Evolutionary conservation across 2,113 vertebrate genomes (phyloP).

Genomic region (Clarias batrachus): DNA sequence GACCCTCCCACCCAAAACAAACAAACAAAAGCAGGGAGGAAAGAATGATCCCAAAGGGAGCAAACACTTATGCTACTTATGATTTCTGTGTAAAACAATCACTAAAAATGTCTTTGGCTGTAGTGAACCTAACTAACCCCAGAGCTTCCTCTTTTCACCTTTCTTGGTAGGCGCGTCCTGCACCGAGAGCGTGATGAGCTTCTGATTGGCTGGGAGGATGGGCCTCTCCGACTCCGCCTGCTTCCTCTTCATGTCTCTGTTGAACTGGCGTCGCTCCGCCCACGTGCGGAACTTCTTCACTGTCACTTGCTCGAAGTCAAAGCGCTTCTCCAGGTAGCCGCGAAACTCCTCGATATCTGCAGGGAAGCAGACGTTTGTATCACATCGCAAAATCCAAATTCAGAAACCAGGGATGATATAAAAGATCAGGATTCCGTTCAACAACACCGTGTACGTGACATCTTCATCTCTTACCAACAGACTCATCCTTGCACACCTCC

Average conservation of each 20-base stretch:
- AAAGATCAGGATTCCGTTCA: not conserved
- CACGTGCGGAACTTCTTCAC: constrained; percentile 98
- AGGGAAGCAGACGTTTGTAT: not conserved
- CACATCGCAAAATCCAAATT: too few species aligned
- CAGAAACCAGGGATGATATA: not conserved
- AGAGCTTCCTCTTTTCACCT: constrained; percentile 67
- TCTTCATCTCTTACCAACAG: constrained; percentile 80
- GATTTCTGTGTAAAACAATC: not conserved
- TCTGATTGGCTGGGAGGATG: constrained; percentile 96
- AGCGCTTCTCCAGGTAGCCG: constrained; percentile 89
- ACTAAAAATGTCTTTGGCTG: not conserved
- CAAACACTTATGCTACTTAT: not conserved
- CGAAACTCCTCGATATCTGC: constrained; percentile 91
- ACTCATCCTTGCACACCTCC: constrained; percentile 99
- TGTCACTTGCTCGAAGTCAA: constrained; percentile 97
- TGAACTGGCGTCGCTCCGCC: constrained; percentile 96
- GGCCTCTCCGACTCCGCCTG: constrained; percentile 94
- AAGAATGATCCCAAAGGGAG: not conserved
- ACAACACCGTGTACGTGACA: not conserved
- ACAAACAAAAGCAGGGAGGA: too few species aligned
- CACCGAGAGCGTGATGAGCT: constrained; percentile 95
- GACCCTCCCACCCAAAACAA: too few species aligned
- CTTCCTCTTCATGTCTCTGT: constrained; percentile 96
- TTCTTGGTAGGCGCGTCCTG: constrained; percentile 97
- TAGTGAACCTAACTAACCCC: not conserved